Conservation (phyloP, 2,888 invertebrate genomes). For the Harpagoxenus sublaevis region DNA sequence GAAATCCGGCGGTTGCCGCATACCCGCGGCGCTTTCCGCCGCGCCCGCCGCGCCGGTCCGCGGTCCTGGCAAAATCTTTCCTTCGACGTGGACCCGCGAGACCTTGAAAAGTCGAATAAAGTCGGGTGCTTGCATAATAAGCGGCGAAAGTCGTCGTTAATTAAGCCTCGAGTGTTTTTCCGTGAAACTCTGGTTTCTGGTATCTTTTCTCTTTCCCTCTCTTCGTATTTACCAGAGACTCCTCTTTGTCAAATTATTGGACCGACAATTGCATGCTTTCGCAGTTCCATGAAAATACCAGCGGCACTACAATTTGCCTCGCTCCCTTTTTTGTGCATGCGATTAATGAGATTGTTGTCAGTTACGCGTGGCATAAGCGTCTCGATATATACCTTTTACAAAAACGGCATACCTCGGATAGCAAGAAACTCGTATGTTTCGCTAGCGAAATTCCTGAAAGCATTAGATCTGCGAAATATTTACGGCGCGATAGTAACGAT, state of each 20-base stretch:
- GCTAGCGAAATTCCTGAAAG: conserved; percentile 1
- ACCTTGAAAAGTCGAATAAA: conserved; percentile 34
- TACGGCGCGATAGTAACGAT: neutral
- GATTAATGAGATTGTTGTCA: conserved; percentile 30
- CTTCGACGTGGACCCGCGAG: neutral
- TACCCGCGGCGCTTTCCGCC: neutral
- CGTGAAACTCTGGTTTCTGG: neutral
- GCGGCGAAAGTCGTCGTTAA: conserved; percentile 39
- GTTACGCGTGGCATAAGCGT: conserved; percentile 13
- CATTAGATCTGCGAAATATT: conserved; percentile 19
- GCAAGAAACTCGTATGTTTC: neutral
- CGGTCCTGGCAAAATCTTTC: neutral
- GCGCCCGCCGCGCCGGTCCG: no score
- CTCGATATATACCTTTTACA: neutral
- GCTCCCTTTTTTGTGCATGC: neutral
- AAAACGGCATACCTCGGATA: conserved; percentile 19
- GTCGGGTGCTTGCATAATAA: conserved; percentile 32
- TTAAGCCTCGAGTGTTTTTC: neutral
- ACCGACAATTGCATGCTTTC: conserved; percentile 16
- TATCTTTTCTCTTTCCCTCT: neutral
- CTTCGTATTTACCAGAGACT: neutral
- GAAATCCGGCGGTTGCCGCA: conserved; percentile 16
- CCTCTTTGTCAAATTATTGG: neutral
- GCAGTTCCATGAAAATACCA: conserved; percentile 16
- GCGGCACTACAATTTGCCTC: conserved; percentile 21